Percentiles rank a stretch among this genome's conserved stretches.
Conservation (phyloP, 2,113 vertebrate species). For the Sakesphorus luctuosus region DNA sequence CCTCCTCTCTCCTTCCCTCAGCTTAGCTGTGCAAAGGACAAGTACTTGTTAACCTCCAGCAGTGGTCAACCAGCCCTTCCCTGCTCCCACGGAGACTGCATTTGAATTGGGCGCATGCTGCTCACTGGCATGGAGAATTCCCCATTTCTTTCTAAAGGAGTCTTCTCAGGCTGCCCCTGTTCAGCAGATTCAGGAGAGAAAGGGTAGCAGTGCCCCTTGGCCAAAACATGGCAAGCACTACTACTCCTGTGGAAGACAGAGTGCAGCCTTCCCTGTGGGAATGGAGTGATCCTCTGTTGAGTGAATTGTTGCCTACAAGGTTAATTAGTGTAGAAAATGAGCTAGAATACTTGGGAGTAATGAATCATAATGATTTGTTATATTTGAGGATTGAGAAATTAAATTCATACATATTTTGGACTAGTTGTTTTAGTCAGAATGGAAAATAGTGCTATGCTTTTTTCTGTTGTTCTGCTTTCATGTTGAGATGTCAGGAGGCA, state of each 20-base stretch:
- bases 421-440: conserved; percentile 8
- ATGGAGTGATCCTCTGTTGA: neutral
- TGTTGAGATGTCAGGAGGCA: neutral
- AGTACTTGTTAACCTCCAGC: neutral
- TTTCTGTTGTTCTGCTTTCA: neutral
- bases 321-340: conserved; percentile 34
- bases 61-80: neutral
- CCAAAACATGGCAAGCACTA: neutral
- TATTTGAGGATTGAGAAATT: neutral
- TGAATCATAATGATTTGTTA: neutral
- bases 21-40: neutral
- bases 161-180: neutral
- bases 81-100: neutral
- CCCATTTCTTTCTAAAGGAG: neutral
- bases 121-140: neutral
- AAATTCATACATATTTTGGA: neutral
- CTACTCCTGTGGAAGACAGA: neutral
- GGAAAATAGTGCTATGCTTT: neutral
- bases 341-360: neutral
- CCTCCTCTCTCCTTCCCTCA: neutral
- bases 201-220: neutral
- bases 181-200: neutral
- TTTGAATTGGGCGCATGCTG: neutral
- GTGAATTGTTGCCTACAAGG: neutral
- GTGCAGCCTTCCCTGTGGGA: neutral